phyloP scores from a whole-genome alignment of 2,113 vertebrate species.

The Bufo bufo region DNA sequence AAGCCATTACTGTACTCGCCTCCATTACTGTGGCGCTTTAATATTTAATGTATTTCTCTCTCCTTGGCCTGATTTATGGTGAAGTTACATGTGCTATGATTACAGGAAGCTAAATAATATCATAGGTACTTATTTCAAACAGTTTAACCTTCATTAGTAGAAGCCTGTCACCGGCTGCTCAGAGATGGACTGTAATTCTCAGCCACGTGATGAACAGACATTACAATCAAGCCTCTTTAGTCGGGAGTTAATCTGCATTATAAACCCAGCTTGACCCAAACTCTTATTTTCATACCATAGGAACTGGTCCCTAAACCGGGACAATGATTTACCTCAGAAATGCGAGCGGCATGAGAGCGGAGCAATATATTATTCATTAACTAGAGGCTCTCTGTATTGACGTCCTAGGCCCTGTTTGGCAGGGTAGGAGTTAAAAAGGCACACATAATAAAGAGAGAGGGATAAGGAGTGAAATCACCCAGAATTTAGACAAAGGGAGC shows the following conservation, averaged over 20 bases:
- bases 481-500: conserved; percentile 48
- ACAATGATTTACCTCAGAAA: not conserved
- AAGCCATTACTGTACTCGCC: not conserved
- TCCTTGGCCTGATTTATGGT: conserved; percentile 20
- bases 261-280: conserved; percentile 51
- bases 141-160: conserved; percentile 35
- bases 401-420: not conserved
- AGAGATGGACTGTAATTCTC: conserved; percentile 28
- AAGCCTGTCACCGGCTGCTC: not conserved
- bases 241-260: conserved; percentile 41
- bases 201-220: conserved; percentile 25
- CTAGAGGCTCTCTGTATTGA: not conserved
- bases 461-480: conserved; percentile 44
- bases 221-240: conserved; percentile 36
- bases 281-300: not conserved
- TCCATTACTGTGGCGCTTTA: not conserved
- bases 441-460: conserved; percentile 1
- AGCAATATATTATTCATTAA: conserved; percentile 10
- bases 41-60: conserved; percentile 21
- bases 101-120: conserved; percentile 26
- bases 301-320: conserved; percentile 2
- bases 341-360: not conserved
- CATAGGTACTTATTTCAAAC: conserved; percentile 1
- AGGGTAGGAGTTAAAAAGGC: conserved; percentile 3
- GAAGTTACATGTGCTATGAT: conserved; percentile 8